Conservation (phyloP, 2,113 vertebrate genomes). For the Rhinoderma darwinii region DNA sequence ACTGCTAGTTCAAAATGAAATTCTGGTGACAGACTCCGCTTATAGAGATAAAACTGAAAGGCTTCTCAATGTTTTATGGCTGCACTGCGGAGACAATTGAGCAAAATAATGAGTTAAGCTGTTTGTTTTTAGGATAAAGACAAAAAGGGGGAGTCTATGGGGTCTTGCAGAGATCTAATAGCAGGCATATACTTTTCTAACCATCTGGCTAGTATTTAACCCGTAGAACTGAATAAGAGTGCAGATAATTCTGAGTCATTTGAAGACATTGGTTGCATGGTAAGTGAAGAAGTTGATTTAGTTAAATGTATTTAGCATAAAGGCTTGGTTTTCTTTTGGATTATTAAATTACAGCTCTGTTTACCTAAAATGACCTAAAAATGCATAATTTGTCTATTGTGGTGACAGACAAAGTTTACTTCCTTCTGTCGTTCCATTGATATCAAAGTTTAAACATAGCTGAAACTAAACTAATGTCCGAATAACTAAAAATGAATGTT, state of each 20-base stretch:
- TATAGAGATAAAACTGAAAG: neutral
- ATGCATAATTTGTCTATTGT: too few relatives aligned
- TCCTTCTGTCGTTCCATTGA: too few relatives aligned
- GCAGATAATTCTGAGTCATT: neutral
- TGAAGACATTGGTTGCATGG: neutral
- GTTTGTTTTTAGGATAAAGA: neutral
- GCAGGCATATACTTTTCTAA: slow-evolving; percentile 2
- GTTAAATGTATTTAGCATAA: neutral
- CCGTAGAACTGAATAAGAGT: neutral
- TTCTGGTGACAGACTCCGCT: too few relatives aligned
- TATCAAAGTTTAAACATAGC: too few relatives aligned
- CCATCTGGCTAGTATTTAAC: slow-evolving; percentile 5
- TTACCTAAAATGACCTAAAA: neutral
- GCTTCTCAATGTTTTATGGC: neutral
- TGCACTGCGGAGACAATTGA: neutral
- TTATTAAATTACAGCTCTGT: neutral
- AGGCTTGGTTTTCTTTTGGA: neutral
- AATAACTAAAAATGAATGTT: too few relatives aligned
- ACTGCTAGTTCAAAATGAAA: too few relatives aligned
- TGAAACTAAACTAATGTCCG: too few relatives aligned
- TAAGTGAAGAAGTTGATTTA: neutral
- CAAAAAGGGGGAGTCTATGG: neutral
- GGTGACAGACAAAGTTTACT: too few relatives aligned
- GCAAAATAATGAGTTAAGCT: neutral
- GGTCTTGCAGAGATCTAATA: too few relatives aligned